phyloP scores from a whole-genome alignment of 2,113 vertebrate genomes.

The Embiotoca jacksoni region DNA sequence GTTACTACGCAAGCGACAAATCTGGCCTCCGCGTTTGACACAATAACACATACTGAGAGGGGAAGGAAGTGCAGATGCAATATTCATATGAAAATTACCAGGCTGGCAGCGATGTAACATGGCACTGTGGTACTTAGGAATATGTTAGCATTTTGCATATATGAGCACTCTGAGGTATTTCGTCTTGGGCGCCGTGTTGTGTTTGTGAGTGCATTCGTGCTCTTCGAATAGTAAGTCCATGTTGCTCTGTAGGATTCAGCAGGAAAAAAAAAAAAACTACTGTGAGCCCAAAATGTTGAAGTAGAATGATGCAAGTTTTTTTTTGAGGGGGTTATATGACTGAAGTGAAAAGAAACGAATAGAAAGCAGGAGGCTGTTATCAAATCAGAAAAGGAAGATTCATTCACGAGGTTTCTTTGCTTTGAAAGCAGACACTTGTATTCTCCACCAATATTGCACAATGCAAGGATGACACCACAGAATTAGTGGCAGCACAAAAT shows the following conservation, averaged over 20 bases:
- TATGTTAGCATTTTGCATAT: slow-evolving; percentile 70
- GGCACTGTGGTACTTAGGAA: slow-evolving; percentile 63
- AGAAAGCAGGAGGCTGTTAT: background rate
- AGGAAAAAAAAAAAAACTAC: slow-evolving; percentile 10
- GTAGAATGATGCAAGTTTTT: slow-evolving; percentile 13
- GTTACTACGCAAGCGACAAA: slow-evolving; percentile 62
- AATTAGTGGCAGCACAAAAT: background rate
- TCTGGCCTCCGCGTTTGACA: slow-evolving; percentile 69
- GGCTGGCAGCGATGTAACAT: slow-evolving; percentile 67
- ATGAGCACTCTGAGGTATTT: slow-evolving; percentile 58
- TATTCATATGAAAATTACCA: slow-evolving; percentile 74
- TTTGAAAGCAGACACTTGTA: background rate
- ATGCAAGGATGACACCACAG: background rate
- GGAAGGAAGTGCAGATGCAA: slow-evolving; percentile 62
- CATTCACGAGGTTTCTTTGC: background rate
- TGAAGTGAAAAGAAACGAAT: slow-evolving; percentile 28
- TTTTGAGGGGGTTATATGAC: background rate
- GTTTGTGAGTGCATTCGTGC: slow-evolving; percentile 37
- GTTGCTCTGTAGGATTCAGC: slow-evolving; percentile 21
- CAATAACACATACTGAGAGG: slow-evolving; percentile 61
- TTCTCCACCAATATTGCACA: background rate
- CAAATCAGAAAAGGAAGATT: background rate
- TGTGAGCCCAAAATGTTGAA: slow-evolving; percentile 18
- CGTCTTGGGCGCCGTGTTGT: slow-evolving; percentile 36
- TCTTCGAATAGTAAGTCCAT: slow-evolving; percentile 36